Conservation (phyloP, 2,113 vertebrate species). For the Steatornis caripensis region DNA sequence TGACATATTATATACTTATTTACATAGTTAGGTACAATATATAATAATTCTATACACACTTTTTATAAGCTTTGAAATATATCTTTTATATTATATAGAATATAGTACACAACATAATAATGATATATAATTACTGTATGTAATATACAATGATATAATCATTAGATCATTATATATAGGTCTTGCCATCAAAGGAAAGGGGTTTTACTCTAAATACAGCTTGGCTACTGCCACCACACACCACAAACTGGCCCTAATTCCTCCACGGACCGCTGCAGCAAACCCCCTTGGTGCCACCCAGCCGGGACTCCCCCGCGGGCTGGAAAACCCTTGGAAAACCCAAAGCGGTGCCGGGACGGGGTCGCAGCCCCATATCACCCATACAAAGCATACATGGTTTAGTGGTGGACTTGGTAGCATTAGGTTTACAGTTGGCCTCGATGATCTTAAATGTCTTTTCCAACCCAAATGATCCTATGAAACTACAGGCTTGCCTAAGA, state of each 20-base stretch:
- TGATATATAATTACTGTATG: neutral
- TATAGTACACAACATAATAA: neutral
- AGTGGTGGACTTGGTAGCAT: neutral
- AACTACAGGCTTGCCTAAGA: neutral
- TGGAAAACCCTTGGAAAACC: neutral
- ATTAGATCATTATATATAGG: neutral
- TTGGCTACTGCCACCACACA: neutral
- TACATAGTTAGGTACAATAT: neutral
- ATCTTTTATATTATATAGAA: accelerated
- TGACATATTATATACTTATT: neutral
- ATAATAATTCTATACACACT: neutral
- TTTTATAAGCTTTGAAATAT: neutral
- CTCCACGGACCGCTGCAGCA: accelerated
- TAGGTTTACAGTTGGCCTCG: neutral
- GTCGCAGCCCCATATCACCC: neutral
- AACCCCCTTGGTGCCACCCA: neutral
- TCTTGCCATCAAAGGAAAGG: neutral
- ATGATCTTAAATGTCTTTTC: neutral
- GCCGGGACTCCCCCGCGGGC: accelerated
- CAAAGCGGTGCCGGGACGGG: neutral
- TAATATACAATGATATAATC: neutral
- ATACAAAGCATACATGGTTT: neutral
- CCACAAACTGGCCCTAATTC: neutral
- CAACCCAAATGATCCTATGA: no score
- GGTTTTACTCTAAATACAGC: neutral